phyloP scores from a whole-genome alignment of 2,888 invertebrate genomes.

The Agrotis segetum region DNA sequence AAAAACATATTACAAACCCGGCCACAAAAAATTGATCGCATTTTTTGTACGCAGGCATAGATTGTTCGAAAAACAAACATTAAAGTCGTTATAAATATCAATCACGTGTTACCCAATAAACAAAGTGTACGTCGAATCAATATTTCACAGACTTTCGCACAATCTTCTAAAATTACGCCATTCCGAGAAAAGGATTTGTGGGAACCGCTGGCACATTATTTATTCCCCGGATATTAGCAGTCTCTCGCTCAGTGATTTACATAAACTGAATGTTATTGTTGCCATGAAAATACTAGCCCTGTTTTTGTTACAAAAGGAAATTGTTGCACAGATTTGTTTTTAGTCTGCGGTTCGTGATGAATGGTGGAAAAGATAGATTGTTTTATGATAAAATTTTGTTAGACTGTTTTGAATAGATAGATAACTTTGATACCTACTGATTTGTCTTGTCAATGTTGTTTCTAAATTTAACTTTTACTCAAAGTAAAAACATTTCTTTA shows the following conservation, averaged over 20 bases:
- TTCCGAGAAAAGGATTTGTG: constrained; percentile 73
- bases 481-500: too few species aligned
- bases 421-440: constrained; percentile 1
- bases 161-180: constrained; percentile 63
- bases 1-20: constrained; percentile 20
- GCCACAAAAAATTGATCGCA: constrained; percentile 5
- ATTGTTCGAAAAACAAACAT: constrained; percentile 37
- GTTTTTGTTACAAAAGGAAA: constrained; percentile 54
- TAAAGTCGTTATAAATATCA: constrained; percentile 47
- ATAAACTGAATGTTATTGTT: constrained; percentile 77
- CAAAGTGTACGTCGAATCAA: constrained; percentile 68
- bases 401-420: constrained; percentile 11
- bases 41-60: constrained; percentile 5
- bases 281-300: constrained; percentile 54
- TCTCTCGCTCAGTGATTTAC: constrained; percentile 77
- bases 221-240: constrained; percentile 82
- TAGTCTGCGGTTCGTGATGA: constrained; percentile 22
- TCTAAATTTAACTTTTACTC: background rate
- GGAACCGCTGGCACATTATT: constrained; percentile 76
- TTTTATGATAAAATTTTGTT: constrained; percentile 35
- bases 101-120: constrained; percentile 62
- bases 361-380: constrained; percentile 29
- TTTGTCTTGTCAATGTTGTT: background rate
- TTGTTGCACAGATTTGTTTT: constrained; percentile 44
- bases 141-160: constrained; percentile 68